Evolutionary conservation across 1,140 invertebrate genomes (phyloP).

Genomic region (Dufourea novaeangliae): DNA sequence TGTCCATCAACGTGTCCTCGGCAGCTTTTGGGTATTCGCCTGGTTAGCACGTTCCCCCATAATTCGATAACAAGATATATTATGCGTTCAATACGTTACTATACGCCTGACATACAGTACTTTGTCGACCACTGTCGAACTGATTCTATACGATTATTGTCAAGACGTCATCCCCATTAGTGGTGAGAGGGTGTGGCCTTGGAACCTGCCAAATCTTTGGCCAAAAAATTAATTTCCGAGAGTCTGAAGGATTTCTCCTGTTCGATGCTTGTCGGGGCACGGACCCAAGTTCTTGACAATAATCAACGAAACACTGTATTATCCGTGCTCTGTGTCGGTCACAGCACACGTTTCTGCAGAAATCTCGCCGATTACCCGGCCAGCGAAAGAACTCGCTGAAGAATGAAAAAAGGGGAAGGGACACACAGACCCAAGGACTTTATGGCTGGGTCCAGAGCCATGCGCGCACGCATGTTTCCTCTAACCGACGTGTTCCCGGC

Average conservation of each 20-base stretch:
- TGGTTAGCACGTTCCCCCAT: constrained; percentile 31
- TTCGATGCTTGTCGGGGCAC: too few relatives aligned
- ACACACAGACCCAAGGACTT: too few relatives aligned
- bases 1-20: too few relatives aligned
- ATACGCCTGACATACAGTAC: constrained; percentile 25
- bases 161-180: too few relatives aligned
- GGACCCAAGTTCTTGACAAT: too few relatives aligned
- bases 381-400: not conserved
- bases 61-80: constrained; percentile 63
- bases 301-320: too few relatives aligned
- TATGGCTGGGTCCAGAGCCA: not conserved
- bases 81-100: constrained; percentile 57
- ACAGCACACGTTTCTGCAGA: constrained; percentile 34
- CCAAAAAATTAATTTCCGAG: too few relatives aligned
- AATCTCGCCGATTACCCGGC: constrained; percentile 46
- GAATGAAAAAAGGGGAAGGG: constrained; percentile 1
- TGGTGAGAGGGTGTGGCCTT: too few relatives aligned
- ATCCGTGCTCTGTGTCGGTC: constrained; percentile 22
- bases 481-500: constrained; percentile 20
- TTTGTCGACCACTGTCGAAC: too few relatives aligned
- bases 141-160: too few relatives aligned
- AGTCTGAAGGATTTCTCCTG: too few relatives aligned
- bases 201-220: too few relatives aligned
- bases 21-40: constrained; percentile 40
- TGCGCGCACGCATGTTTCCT: not conserved